Evolutionary conservation across 2,888 invertebrate species (phyloP).

Genomic region (Diachrysia chrysitis): DNA sequence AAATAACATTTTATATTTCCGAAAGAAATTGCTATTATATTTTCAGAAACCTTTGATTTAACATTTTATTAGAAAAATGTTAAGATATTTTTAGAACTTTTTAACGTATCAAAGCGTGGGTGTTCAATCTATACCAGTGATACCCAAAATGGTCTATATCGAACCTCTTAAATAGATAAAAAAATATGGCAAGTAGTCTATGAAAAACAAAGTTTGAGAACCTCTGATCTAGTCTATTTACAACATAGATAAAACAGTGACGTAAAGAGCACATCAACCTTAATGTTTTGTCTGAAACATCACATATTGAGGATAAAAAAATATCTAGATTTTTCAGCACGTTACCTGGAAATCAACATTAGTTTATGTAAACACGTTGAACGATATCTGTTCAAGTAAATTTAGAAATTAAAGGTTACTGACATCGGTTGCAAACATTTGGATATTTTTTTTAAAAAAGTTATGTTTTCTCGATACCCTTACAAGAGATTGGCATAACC

Average conservation of each 20-base stretch:
- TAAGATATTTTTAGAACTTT: neutral
- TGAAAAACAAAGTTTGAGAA: no score
- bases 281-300: conserved; percentile 27
- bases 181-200: no score
- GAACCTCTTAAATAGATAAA: no score
- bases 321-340: conserved; percentile 28
- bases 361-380: conserved; percentile 18
- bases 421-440: neutral
- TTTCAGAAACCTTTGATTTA: neutral
- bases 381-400: conserved; percentile 6
- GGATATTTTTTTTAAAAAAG: neutral
- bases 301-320: conserved; percentile 31
- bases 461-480: neutral
- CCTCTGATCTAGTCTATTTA: conserved; percentile 14
- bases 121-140: no score
- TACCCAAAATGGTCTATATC: no score
- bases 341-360: conserved; percentile 16
- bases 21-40: neutral
- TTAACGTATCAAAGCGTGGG: conserved; percentile 22
- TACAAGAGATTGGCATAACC: no score
- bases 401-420: neutral
- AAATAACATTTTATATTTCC: neutral
- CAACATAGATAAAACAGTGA: conserved; percentile 11
- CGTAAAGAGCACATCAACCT: conserved; percentile 27
- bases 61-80: neutral